These are phyloP conservation scores for Pyrochroa serraticornis DNA, from an alignment of 2,888 invertebrate species.

Conservation along the genomic window DNA sequence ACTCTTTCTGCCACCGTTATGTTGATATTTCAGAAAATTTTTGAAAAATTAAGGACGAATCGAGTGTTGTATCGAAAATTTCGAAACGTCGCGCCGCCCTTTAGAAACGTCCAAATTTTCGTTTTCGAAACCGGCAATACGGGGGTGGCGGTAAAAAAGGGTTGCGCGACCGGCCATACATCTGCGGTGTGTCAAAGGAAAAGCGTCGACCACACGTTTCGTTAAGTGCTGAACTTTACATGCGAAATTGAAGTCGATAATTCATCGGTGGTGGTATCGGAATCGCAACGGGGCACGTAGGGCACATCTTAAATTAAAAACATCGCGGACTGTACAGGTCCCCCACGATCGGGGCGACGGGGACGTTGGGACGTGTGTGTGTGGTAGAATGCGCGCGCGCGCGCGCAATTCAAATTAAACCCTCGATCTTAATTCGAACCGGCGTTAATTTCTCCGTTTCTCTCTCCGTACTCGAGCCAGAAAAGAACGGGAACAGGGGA, in stretches of 20 bases:
- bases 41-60: too few relatives aligned
- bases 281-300: constrained; percentile 38
- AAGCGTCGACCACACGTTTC: constrained; percentile 23
- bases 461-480: not conserved
- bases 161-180: not conserved
- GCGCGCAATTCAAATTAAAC: constrained; percentile 49
- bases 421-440: constrained; percentile 52
- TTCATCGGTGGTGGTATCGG: constrained; percentile 33
- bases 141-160: not conserved
- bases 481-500: constrained; percentile 1
- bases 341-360: constrained; percentile 23
- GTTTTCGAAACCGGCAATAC: too few relatives aligned
- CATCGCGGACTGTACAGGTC: constrained; percentile 43
- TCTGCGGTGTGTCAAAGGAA: not conserved
- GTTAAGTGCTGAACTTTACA: constrained; percentile 39
- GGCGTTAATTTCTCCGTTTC: constrained; percentile 44
- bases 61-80: too few relatives aligned
- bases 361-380: constrained; percentile 38
- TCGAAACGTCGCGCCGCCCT: too few relatives aligned
- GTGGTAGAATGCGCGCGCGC: constrained; percentile 37
- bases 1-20: too few relatives aligned
- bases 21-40: too few relatives aligned
- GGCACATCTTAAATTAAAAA: constrained; percentile 49
- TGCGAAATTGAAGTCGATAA: constrained; percentile 41
- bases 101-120: too few relatives aligned